phyloP scores from a whole-genome alignment of 2,113 vertebrate genomes.

The Muntiacus reevesi region DNA sequence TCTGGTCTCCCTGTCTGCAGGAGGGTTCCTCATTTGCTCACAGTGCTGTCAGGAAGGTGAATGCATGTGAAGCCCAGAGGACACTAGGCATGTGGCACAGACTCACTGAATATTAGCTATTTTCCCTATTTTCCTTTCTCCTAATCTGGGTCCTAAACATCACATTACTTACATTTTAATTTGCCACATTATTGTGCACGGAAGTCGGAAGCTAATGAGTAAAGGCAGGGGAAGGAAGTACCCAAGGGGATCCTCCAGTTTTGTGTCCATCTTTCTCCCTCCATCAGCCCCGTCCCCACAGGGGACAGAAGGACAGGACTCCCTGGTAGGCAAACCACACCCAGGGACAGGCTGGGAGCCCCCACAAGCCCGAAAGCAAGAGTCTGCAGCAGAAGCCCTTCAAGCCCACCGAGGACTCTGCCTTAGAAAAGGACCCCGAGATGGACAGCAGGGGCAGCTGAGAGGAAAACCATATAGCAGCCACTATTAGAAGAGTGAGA shows the following conservation, averaged over 20 bases:
- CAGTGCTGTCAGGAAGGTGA: background rate
- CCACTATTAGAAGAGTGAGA: background rate
- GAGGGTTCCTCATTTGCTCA: background rate
- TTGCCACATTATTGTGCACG: background rate
- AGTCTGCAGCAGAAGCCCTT: background rate
- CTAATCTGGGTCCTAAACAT: background rate
- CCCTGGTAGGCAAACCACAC: background rate
- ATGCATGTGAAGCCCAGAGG: accelerated
- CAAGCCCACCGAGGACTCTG: background rate
- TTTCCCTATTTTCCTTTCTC: background rate
- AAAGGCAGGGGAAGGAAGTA: too few relatives aligned
- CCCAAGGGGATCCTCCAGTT: background rate
- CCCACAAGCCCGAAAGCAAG: background rate
- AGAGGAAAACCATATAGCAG: background rate
- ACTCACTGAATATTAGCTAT: background rate
- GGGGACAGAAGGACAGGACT: background rate
- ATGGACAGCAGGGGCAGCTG: background rate
- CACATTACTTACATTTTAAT: background rate
- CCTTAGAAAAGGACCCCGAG: background rate
- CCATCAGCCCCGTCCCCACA: accelerated
- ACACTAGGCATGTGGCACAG: background rate
- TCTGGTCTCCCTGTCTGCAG: background rate
- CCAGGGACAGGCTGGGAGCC: background rate
- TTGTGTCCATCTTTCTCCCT: background rate
- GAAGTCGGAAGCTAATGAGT: background rate